Evolutionary conservation across 2,797 vertebrate species (phyloP), one percentile per base, ranked within the genome.

Genomic region (Gambelia wislizenii): DNA sequence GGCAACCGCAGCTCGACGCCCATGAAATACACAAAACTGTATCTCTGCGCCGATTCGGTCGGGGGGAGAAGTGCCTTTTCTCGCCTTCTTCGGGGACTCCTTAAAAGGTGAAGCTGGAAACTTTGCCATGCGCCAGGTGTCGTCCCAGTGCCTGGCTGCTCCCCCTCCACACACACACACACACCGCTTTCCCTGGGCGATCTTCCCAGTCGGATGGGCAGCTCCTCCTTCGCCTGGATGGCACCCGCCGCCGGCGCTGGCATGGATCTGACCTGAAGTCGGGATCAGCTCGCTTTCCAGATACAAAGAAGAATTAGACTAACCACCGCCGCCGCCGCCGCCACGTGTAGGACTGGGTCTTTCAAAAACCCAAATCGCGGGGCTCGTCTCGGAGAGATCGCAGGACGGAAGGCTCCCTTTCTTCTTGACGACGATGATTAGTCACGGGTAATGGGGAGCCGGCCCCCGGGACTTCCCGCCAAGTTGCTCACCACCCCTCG

Each of bases 21-120:
- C 90, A 95, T 86, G 86, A 95, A 96, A 96, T 93, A 96, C 96
- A 95, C 96, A 91, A 92, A 96, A 95, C 92, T 94, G 95, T 97
- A 96, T 96, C 96, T 97, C 95, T 96, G 96, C 93, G 93, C 93
- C 85, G 84, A 90, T 91, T 84, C 90, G 20, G 69, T 36, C 25
- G 64, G 81, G 30, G n/a, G 75, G 27, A 33, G 56, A 49, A 87
- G 86, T 88, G 89, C 83, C 22, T 86, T 67, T 85, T 72, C 4
- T 47, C 61, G n/a, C n/a, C 83, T 72, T 27, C 89, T 67, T n/a
- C 82, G 79, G 74, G 81, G 74, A 87, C 86, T 56, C 86, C 67
- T 79, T 52, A 47, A 36, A 67, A 77, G 91, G 81, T 49, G 75
- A 89, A 74, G 80, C 69, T 90, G 76, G 83, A 81, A 92, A 92